Evolutionary conservation across 2,113 vertebrate genomes (phyloP).

Genomic region (Microtus ochrogaster): DNA sequence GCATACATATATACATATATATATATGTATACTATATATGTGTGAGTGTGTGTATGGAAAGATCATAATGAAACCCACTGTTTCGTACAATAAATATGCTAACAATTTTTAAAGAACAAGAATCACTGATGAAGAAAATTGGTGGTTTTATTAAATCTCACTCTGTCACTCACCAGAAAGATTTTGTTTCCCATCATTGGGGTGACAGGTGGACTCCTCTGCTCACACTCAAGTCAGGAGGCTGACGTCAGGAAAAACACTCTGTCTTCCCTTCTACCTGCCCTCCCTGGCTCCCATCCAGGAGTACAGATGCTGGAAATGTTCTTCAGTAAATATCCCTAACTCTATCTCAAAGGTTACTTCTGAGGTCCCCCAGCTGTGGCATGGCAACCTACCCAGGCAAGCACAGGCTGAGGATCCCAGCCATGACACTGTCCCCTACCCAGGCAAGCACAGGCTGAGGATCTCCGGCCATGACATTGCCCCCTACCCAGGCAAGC

Average conservation of each 20-base stretch:
- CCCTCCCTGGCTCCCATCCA: background rate
- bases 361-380: background rate
- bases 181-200: background rate
- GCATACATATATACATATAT: rapidly evolving
- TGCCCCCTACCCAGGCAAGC: too few species aligned
- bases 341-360: background rate
- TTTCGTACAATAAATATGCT: background rate
- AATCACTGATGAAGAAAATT: constrained; percentile 14
- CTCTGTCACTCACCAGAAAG: background rate
- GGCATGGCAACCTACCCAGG: too few species aligned
- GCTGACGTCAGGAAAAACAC: background rate
- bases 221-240: background rate
- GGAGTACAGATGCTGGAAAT: background rate
- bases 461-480: too few species aligned
- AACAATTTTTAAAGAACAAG: background rate
- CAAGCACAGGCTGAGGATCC: background rate
- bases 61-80: background rate
- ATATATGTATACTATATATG: background rate
- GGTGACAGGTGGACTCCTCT: background rate
- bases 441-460: too few species aligned
- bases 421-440: too few species aligned
- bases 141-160: background rate
- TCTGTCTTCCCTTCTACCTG: background rate
- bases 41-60: background rate
- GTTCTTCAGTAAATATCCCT: background rate